Percentiles rank a stretch among this genome's conserved stretches.
phyloP scores from a whole-genome alignment of 2,888 invertebrate species.

The Escarpia spicata region DNA sequence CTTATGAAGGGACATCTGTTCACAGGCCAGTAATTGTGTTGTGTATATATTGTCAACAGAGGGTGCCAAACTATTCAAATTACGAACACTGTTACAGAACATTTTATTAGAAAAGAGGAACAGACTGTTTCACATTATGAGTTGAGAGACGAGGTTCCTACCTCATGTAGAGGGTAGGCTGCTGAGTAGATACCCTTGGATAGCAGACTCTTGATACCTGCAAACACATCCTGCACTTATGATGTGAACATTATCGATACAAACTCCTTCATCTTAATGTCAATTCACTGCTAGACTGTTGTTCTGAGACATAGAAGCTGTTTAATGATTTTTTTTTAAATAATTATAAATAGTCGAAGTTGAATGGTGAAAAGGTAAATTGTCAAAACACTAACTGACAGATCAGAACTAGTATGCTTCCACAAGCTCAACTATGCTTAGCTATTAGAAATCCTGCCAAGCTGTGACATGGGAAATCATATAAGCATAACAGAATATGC shows the following conservation, averaged over 20 bases:
- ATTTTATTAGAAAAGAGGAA: too few species aligned
- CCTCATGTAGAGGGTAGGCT: conserved; percentile 48
- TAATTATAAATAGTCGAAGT: background rate
- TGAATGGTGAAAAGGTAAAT: background rate
- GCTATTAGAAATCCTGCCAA: background rate
- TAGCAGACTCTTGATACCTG: conserved; percentile 44
- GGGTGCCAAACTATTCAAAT: too few species aligned
- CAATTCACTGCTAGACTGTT: background rate
- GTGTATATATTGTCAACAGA: too few species aligned
- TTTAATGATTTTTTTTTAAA: background rate
- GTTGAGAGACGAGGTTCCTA: background rate
- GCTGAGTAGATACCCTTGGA: conserved; percentile 40
- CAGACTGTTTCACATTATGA: too few species aligned
- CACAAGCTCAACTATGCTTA: background rate
- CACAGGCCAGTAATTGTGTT: too few species aligned
- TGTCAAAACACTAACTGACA: background rate
- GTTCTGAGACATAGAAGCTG: background rate
- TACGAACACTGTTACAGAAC: too few species aligned
- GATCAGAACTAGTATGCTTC: background rate
- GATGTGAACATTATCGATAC: background rate
- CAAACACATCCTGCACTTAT: conserved; percentile 24
- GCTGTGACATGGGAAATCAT: background rate
- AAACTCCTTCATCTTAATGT: background rate
- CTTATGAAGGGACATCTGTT: too few species aligned
- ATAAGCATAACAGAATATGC: background rate